Conservation (phyloP, 2,113 vertebrate genomes). For the Paramisgurnus dabryanus region DNA sequence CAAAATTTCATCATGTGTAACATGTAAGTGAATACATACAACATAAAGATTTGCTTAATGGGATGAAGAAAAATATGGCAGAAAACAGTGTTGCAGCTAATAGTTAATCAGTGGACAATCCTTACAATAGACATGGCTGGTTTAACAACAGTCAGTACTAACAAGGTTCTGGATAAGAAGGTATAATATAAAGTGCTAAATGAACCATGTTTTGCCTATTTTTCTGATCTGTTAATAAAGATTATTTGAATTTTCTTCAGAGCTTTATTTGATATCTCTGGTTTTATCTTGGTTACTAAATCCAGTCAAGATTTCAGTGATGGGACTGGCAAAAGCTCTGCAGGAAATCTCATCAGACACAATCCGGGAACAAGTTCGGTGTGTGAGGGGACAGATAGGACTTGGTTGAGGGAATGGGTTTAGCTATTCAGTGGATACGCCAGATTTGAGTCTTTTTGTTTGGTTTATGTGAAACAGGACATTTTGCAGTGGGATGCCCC, state of each 20-base stretch:
- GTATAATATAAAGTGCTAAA: not conserved
- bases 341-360: constrained; percentile 53
- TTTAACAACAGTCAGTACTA: no score
- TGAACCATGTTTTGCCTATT: not conserved
- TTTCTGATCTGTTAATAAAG: not conserved
- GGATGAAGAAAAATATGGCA: constrained; percentile 9
- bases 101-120: constrained; percentile 5
- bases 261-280: not conserved
- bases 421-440: constrained; percentile 59
- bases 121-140: not conserved
- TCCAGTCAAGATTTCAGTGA: not conserved
- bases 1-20: not conserved
- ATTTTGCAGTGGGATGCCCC: constrained; percentile 44
- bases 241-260: not conserved
- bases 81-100: not conserved
- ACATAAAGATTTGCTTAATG: not conserved
- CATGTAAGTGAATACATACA: not conserved
- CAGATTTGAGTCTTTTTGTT: constrained; percentile 60
- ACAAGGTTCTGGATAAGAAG: not conserved
- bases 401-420: constrained; percentile 22
- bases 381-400: constrained; percentile 28
- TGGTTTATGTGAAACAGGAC: constrained; percentile 43
- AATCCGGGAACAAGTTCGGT: constrained; percentile 1
- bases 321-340: constrained; percentile 61
- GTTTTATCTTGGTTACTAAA: not conserved